Conservation (phyloP, 2,797 vertebrate species). For the Geotrypetes seraphini region DNA sequence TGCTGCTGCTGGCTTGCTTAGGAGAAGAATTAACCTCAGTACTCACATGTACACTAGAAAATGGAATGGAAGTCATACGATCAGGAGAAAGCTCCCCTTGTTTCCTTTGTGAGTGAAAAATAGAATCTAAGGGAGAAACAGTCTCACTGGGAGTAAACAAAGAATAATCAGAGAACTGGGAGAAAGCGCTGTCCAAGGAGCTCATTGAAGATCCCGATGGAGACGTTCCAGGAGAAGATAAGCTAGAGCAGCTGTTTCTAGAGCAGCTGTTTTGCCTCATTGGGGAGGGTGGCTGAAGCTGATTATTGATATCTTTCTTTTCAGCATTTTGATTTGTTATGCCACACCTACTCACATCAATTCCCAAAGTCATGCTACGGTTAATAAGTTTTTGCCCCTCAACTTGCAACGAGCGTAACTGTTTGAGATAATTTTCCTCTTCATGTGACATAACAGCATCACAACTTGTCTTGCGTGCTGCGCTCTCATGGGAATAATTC, state of each 20-base stretch:
- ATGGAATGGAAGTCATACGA: conserved; percentile 16
- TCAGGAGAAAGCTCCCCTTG: conserved; percentile 27
- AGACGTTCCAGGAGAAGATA: conserved; percentile 78
- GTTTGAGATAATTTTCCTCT: conserved; percentile 40
- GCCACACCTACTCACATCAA: conserved; percentile 27
- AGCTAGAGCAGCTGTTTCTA: conserved; percentile 71
- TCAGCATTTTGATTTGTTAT: conserved; percentile 21
- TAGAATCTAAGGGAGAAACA: conserved; percentile 43
- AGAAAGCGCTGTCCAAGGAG: conserved; percentile 85
- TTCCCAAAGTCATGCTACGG: conserved; percentile 28
- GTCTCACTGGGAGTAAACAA: conserved; percentile 53
- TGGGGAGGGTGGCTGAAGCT: conserved; percentile 49
- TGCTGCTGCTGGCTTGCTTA: conserved; percentile 7
- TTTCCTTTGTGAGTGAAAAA: conserved; percentile 41
- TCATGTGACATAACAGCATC: conserved; percentile 55
- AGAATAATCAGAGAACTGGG: conserved; percentile 80
- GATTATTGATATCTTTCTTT: conserved; percentile 34
- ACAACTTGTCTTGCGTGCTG: conserved; percentile 71
- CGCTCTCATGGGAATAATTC: conserved; percentile 23
- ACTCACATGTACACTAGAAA: conserved; percentile 22
- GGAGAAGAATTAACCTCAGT: conserved; percentile 23
- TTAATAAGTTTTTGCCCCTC: conserved; percentile 38
- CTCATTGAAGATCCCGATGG: conserved; percentile 80
- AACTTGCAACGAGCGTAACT: conserved; percentile 33
- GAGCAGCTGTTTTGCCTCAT: conserved; percentile 59